Evolutionary conservation across 2,888 invertebrate genomes (phyloP).

Genomic region (Sialis fuliginosa): DNA sequence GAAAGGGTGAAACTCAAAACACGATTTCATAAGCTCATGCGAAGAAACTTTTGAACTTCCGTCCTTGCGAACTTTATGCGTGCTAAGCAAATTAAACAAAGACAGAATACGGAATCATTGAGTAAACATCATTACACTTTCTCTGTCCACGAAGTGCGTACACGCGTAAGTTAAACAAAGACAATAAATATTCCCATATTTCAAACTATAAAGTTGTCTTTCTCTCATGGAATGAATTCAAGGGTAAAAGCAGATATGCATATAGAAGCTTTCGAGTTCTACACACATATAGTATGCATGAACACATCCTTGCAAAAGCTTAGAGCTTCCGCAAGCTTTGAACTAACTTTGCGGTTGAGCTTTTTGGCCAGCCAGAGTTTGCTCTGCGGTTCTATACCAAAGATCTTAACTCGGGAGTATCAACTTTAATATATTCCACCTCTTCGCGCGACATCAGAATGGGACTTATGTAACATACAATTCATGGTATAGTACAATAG

Average conservation of each 20-base stretch:
- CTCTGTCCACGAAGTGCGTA: not conserved
- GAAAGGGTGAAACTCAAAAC: not conserved
- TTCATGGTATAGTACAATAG: too few species aligned
- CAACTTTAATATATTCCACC: constrained; percentile 4
- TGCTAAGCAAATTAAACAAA: too few species aligned
- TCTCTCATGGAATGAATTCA: not conserved
- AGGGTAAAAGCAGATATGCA: not conserved
- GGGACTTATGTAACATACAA: not conserved
- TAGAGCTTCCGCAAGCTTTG: constrained; percentile 4
- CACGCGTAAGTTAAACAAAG: not conserved
- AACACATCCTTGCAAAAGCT: constrained; percentile 2
- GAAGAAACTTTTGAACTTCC: constrained; percentile 1
- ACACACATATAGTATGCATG: constrained; percentile 3
- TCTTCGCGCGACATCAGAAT: not conserved
- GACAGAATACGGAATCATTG: too few species aligned
- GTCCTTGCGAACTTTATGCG: not conserved
- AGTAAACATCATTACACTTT: too few species aligned
- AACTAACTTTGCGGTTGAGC: constrained; percentile 5
- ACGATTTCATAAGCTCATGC: constrained; percentile 1
- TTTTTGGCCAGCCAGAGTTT: constrained; percentile 4
- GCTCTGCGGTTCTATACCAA: not conserved
- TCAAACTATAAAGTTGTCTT: not conserved
- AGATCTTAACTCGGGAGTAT: constrained; percentile 1
- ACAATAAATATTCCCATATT: not conserved
- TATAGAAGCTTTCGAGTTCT: not conserved